Conservation (phyloP, 2,113 vertebrate genomes). For the Hystrix brachyura region DNA sequence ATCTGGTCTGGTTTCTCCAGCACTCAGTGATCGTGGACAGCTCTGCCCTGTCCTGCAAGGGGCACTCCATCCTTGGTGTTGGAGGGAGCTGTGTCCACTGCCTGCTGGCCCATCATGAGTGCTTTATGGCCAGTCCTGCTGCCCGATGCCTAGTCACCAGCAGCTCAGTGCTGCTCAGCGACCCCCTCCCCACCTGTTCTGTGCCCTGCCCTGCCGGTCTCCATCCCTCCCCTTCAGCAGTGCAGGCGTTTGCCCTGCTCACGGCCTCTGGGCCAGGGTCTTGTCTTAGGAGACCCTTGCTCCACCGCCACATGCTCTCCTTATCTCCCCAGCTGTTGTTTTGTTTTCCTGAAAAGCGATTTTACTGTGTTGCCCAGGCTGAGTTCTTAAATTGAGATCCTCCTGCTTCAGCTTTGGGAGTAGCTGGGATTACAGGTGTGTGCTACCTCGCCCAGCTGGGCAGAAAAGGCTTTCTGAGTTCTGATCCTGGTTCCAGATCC, state of each 20-base stretch:
- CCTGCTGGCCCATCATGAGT: rapidly evolving
- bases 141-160: background rate
- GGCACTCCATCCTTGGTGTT: rapidly evolving
- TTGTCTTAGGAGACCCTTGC: background rate
- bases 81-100: background rate
- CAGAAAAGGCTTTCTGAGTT: background rate
- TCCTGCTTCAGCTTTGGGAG: background rate
- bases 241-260: background rate
- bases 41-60: background rate
- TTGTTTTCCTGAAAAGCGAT: background rate
- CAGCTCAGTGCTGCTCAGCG: background rate
- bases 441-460: background rate
- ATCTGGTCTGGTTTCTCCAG: background rate
- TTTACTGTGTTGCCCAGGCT: background rate
- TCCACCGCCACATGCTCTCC: background rate
- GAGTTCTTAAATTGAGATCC: background rate
- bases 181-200: no score
- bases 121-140: background rate
- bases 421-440: background rate
- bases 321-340: background rate
- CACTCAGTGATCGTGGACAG: rapidly evolving
- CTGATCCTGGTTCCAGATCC: background rate
- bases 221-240: background rate
- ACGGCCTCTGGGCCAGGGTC: background rate
- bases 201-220: no score